Evolutionary conservation across 2,113 vertebrate species (phyloP), one percentile per base, ranked within the genome.

Genomic region (Chitala chitala): DNA sequence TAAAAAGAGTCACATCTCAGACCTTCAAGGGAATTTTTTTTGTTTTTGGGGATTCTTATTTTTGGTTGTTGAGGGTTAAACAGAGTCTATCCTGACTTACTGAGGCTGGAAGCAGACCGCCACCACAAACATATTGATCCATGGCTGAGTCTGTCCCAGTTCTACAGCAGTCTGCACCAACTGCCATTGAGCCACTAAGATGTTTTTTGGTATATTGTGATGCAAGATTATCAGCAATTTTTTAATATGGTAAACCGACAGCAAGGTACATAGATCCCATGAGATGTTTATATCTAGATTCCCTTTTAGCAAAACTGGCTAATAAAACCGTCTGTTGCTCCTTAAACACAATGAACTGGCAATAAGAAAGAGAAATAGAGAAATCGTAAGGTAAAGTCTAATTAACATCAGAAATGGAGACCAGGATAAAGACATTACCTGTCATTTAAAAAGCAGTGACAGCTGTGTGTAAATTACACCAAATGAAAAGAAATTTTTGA

Each of bases 401-500:
- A 72, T 72, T 59, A 72, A 29, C 38, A 38, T 33, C 22, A 10
- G 12, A 17, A 38, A 12, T 20, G 53, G 13, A 9, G 24, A 9
- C 50, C 53, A 38, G 69, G 51, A 38, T 20, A 36, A 38, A 55
- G 36, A 24, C n/a, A 26, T 56, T 17, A 40, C n/a, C 17, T 13
- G 3, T 24, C 17, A 22, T 58, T 17, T 13, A 58, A 40, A 54
- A 70, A 36, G 68, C 7, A 12, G 48, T 40, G 24, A 31, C 6
- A 42, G 36, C 29, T 56, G 33, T 55, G 31, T 59, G 55, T 46
- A 22, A 48, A 48, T n/a, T 59, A 12, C 9, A 20, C 42, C 46
- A n/a, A 56, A 58, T 71, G 29, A 72, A 56, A 55, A 36, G 36
- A 58, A 46, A 72, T 59, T 7, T 29, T 17, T 42, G 17, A 24